Conservation (phyloP, 2,113 vertebrate genomes). For the Otolemur garnettii region DNA sequence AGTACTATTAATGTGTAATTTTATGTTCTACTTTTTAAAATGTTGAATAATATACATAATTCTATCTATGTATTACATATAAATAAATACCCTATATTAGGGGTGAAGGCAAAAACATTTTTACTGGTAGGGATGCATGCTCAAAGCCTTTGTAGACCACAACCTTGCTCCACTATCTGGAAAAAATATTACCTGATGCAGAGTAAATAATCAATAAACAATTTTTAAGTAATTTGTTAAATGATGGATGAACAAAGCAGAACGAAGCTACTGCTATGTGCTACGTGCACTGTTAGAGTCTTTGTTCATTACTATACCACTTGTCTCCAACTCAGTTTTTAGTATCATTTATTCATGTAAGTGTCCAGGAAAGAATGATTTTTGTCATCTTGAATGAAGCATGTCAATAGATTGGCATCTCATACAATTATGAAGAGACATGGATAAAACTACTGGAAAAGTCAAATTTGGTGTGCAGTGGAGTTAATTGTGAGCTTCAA, state of each 20-base stretch:
- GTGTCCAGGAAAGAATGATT: background rate
- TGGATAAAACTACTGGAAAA: background rate
- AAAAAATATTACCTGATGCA: background rate
- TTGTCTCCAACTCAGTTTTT: background rate
- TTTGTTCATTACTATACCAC: background rate
- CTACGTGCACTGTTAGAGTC: background rate
- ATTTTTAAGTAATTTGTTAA: background rate
- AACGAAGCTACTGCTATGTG: background rate
- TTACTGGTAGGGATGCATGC: background rate
- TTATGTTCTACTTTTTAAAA: background rate
- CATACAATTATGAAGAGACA: background rate
- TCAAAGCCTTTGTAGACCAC: background rate
- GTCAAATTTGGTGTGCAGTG: background rate
- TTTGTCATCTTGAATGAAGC: background rate
- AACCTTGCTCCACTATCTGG: background rate
- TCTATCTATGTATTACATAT: background rate
- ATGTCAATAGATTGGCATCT: background rate
- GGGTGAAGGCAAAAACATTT: background rate
- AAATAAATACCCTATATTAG: slow-evolving; percentile 24
- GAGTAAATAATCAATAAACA: slow-evolving; percentile 1
- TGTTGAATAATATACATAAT: background rate
- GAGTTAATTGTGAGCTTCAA: background rate
- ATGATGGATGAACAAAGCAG: background rate
- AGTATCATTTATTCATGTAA: background rate
- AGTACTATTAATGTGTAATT: background rate